These are phyloP conservation scores for Sebastes cheni DNA, from an alignment of 2,797 vertebrate species.

Conservation along the genomic window DNA sequence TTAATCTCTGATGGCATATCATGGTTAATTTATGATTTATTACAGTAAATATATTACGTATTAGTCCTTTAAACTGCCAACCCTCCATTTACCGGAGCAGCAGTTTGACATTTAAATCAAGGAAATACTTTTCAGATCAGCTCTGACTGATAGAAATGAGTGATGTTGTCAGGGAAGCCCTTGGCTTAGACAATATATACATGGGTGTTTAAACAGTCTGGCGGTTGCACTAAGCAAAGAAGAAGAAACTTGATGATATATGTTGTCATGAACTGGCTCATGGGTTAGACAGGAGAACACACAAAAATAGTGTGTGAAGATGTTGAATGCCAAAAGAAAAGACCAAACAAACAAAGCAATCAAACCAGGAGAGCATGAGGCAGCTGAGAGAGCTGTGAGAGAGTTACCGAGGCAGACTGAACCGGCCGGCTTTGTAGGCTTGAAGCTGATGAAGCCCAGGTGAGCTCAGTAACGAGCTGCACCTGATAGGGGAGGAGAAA, in stretches of 20 bases:
- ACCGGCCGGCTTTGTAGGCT: neutral
- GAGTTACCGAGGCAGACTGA: neutral
- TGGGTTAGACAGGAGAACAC: neutral
- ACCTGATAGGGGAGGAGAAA: neutral
- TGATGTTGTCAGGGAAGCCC: neutral
- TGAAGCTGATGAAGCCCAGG: neutral
- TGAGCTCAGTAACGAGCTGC: neutral
- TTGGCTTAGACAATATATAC: neutral
- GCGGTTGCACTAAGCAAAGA: neutral
- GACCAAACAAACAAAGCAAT: neutral
- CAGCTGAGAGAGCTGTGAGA: neutral
- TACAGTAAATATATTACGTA: no score
- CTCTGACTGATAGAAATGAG: neutral
- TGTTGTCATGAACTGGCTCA: neutral
- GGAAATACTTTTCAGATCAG: neutral
- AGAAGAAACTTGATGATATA: no score
- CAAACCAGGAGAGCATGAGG: neutral
- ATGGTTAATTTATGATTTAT: no score
- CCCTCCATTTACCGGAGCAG: neutral
- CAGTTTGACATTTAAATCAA: neutral
- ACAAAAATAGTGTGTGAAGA: neutral
- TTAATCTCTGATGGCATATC: no score
- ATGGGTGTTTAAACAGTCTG: neutral
- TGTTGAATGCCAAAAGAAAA: neutral
- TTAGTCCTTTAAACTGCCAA: neutral